A percentile compares a stretch with the other conserved stretches of the same genome.
Conservation (phyloP, 2,797 vertebrate species). For the Numenius phaeopus region DNA sequence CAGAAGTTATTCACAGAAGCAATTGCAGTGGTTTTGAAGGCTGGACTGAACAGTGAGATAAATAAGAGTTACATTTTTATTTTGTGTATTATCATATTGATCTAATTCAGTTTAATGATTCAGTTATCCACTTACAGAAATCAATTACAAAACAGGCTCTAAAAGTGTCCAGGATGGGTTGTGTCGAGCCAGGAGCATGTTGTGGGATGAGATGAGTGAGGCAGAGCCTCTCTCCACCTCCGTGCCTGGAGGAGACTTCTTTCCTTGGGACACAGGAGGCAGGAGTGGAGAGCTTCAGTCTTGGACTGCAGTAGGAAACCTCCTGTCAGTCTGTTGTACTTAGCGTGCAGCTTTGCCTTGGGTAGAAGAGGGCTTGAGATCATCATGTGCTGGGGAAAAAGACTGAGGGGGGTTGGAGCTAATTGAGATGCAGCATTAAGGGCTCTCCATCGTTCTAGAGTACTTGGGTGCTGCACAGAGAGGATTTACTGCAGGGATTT, state of each 20-base stretch:
- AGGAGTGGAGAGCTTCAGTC: neutral
- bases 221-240: neutral
- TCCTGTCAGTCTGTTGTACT: neutral
- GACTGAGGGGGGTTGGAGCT: neutral
- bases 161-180: neutral
- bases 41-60: neutral
- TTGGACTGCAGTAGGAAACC: neutral
- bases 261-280: neutral
- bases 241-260: neutral
- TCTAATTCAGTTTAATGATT: conserved; percentile 17
- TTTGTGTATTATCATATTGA: neutral
- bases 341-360: neutral
- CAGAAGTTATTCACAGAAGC: neutral
- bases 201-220: neutral
- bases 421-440: neutral
- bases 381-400: neutral
- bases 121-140: conserved; percentile 33
- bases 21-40: neutral
- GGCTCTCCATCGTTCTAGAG: neutral
- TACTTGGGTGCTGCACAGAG: neutral
- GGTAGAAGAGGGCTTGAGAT: neutral
- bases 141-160: conserved; percentile 10
- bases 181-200: neutral
- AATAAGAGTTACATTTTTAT: neutral
- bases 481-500: neutral